Conservation (phyloP, 1,140 invertebrate species). For the Drosophila repleta region DNA sequence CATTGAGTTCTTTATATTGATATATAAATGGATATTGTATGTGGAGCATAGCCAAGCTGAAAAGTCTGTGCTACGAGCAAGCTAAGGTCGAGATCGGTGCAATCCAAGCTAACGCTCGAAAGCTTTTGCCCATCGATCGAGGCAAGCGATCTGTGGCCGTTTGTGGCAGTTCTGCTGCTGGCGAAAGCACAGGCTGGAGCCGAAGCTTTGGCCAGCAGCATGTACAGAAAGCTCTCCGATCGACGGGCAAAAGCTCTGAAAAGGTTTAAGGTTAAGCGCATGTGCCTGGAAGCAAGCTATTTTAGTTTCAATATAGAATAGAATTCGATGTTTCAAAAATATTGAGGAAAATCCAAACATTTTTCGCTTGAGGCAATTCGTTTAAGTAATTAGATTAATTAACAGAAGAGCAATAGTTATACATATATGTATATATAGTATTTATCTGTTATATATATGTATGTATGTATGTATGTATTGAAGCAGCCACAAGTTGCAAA, state of each 20-base stretch:
- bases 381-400: conserved; percentile 9
- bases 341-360: conserved; percentile 46
- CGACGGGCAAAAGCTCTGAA: conserved; percentile 36
- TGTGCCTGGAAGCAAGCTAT: conserved; percentile 70
- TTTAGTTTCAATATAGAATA: conserved; percentile 37
- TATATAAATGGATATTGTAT: not conserved
- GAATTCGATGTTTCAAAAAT: conserved; percentile 35
- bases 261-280: conserved; percentile 50
- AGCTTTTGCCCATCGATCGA: conserved; percentile 7
- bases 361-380: conserved; percentile 24
- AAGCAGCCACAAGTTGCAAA: conserved; percentile 46
- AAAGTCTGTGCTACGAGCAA: conserved; percentile 2
- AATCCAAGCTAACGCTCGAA: conserved; percentile 15
- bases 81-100: conserved; percentile 19
- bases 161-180: not conserved
- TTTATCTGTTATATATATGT: conserved; percentile 10
- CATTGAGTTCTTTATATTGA: conserved; percentile 13
- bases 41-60: conserved; percentile 5
- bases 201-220: conserved; percentile 26
- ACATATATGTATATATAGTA: too few relatives aligned
- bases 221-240: conserved; percentile 19
- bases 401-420: not conserved
- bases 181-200: conserved; percentile 16
- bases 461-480: conserved; percentile 8
- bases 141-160: not conserved